phyloP scores from a whole-genome alignment of 2,113 vertebrate species.

The Alosa alosa region DNA sequence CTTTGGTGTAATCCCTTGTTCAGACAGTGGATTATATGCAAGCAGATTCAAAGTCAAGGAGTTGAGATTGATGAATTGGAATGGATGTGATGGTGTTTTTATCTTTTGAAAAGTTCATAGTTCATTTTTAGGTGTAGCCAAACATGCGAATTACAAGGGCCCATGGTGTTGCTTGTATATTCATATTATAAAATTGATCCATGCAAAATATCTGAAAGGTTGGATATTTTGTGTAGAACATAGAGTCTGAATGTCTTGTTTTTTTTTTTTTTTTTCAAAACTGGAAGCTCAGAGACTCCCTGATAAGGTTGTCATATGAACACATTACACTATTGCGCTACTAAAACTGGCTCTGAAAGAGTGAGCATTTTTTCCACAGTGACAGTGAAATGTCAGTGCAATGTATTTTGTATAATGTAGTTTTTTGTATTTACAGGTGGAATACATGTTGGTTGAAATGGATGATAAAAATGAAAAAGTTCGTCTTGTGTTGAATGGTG shows the following conservation, averaged over 20 bases:
- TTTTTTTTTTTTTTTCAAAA: not conserved
- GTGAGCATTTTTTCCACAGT: not conserved
- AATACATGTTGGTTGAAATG: constrained; percentile 94
- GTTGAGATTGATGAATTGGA: constrained; percentile 61
- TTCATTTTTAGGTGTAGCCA: not conserved
- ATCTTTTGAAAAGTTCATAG: constrained; percentile 32
- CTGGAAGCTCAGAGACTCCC: not conserved
- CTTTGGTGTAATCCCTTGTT: constrained; percentile 67
- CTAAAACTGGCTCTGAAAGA: not conserved
- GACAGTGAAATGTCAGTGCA: not conserved
- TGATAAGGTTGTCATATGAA: not conserved
- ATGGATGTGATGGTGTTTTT: constrained; percentile 51
- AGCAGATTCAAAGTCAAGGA: constrained; percentile 60
- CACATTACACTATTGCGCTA: not conserved
- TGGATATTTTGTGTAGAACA: not conserved
- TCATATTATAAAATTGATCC: not conserved
- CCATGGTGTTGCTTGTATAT: not conserved
- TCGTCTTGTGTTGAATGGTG: constrained; percentile 77
- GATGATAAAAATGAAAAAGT: constrained; percentile 88
- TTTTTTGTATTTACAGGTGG: constrained; percentile 76
- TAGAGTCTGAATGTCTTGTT: no score
- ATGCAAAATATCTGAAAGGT: not conserved
- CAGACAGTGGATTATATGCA: constrained; percentile 55
- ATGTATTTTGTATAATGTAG: not conserved
- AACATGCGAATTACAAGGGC: not conserved